A percentile compares a stretch with the other conserved stretches of the same genome.
Conservation (phyloP, 1,140 invertebrate species). For the Macrobrachium rosenbergii region DNA sequence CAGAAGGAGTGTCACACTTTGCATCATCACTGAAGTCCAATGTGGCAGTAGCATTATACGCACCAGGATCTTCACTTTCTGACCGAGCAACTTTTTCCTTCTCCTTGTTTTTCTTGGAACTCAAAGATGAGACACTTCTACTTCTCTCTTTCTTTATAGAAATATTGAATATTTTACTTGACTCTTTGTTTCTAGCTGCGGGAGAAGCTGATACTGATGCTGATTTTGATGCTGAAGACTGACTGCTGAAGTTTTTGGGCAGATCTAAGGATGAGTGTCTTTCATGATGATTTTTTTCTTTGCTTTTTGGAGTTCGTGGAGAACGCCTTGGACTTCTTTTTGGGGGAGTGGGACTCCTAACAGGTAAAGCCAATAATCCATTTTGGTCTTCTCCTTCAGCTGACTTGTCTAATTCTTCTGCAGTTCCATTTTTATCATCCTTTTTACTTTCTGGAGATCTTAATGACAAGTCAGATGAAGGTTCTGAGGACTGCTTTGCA, state of each 20-base stretch:
- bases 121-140: conserved; percentile 43
- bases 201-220: conserved; percentile 51
- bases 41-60: neutral
- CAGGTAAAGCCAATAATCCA: conserved; percentile 23
- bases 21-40: neutral
- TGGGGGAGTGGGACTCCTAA: conserved; percentile 52
- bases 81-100: neutral
- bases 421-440: neutral
- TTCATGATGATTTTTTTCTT: conserved; percentile 2
- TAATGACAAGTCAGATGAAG: neutral
- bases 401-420: conserved; percentile 13
- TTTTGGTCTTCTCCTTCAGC: conserved; percentile 16
- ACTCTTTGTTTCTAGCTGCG: conserved; percentile 13
- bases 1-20: conserved; percentile 7
- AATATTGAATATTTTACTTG: conserved; percentile 36
- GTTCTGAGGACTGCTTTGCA: neutral
- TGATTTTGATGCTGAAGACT: neutral
- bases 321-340: conserved; percentile 38
- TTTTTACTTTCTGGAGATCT: neutral
- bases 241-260: conserved; percentile 1
- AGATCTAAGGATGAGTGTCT: conserved; percentile 23
- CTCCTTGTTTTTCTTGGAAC: conserved; percentile 33
- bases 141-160: conserved; percentile 51
- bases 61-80: neutral
- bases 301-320: conserved; percentile 32